Evolutionary conservation across 2,888 invertebrate genomes (phyloP), one percentile per base, ranked within the genome.

Genomic region (Podotricha telesiphe): DNA sequence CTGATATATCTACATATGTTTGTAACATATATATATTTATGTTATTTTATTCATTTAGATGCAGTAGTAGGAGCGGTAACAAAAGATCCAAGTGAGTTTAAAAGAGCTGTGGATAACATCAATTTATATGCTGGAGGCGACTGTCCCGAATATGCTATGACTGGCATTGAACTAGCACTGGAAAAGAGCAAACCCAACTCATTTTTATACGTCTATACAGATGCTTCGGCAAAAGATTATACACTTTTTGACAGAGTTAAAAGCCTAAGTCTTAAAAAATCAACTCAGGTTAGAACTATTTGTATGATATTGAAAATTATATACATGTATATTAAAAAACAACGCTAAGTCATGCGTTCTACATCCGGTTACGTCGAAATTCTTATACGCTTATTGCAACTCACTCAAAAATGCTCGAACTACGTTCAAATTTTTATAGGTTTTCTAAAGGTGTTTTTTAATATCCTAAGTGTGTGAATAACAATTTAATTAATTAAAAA

Each of bases 191-290:
- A 80, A 7, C 82, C 85, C 0, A 75, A 78, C 0, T 90, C 91
- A 0, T 79, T 79, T 4, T 40, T 91, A 0, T 90, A 86, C 65
- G 86, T 90, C 0, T 87, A 87, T n/a, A 90, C 89, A 10, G 90
- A 91, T 63, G 90, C 89, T 0, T 77, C 84, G 0, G 85, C 90
- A 0, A 78, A 80, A 22, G 90, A 90, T 62, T 64, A 75, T 7
- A 0, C 2, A 0, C 68, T 70, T 20, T 78, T 75, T 58, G 79
- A 82, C 4, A 67, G 70, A 37, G 79, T 88, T 1, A 80, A 82
- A 70, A 81, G 75, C 37, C 72, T 86, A 1, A 82, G 87, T 0
- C 76, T 75, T 1, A 81, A 76, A 34, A 85, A 85, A 71, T 78
- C 80, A 13, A 79, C 78, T 66, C 85, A 86, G 61, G 70, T 68